Evolutionary conservation across 2,113 vertebrate genomes (phyloP), one percentile per base, ranked within the genome.

Genomic region (Bambusicola thoracicus): DNA sequence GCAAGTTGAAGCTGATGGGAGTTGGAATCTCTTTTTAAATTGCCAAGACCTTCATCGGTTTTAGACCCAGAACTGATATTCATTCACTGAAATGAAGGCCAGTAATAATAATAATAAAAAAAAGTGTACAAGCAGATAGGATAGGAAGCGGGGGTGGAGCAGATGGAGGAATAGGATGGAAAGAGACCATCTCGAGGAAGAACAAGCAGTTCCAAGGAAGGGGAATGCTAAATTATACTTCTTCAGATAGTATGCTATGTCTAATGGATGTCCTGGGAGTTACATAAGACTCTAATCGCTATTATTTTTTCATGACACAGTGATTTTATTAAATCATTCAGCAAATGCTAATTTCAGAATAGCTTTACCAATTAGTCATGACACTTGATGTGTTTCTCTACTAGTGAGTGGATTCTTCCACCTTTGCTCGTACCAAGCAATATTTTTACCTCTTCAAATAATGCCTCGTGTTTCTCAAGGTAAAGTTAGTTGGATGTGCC

Each of bases 191-290:
- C 92, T 94, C 94, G 94, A 95, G 92, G 79, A 91, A 78, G 95
- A 96, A 95, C 96, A 95, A 87, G 91, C 87, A 85, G 96, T 95
- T 91, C 96, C 94, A 90, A 81, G 61, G 82, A 97, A 90, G 82
- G 56, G 87, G 87, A 91, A 90, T 81, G 80, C 69, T 94, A 94
- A 95, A 94, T 94, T 93, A 92, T 75, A 77, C 69, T 85, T 92
- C 76, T 85, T 48, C 89, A 88, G 76, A 85, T 63, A 92, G 76
- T 78, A 92, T 94, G 82, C 74, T 85, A 79, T 95, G 91, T 94
- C 95, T 97, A 90, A 81, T 88, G 82, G 82, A 96, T 91, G 61
- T 83, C 72, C 91, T 78, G 68, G 61, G 93, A 90, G 65, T 95
- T 94, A 94, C 65, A 56, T 68, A 97, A 94, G 51, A 48, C 59